A percentile compares a stretch with the other conserved stretches of the same genome.
Evolutionary conservation across 2,113 vertebrate species (phyloP).

Genomic region (Solea senegalensis): DNA sequence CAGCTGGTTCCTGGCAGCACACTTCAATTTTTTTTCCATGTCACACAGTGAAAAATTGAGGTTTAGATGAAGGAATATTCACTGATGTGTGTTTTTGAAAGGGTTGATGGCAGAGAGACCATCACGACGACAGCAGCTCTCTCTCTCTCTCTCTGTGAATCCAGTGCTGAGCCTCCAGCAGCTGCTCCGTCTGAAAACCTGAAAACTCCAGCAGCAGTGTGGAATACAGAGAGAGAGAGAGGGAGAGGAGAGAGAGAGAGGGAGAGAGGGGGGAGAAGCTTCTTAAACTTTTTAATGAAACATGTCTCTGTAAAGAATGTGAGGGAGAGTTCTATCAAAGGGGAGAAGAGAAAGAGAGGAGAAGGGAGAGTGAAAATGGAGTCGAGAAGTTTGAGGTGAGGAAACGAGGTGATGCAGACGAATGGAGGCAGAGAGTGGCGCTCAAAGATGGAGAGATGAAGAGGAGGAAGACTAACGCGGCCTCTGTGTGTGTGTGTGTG

Average conservation of each 20-base stretch:
- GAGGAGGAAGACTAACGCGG: conserved; percentile 45
- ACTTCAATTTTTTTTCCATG: neutral
- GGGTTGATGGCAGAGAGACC: conserved; percentile 51
- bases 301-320: conserved; percentile 23
- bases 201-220: conserved; percentile 35
- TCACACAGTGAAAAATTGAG: neutral
- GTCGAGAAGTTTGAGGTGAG: conserved; percentile 36
- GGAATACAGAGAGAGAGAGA: conserved; percentile 9
- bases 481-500: conserved; percentile 63
- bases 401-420: conserved; percentile 37
- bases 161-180: conserved; percentile 44
- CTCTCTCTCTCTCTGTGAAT: conserved; percentile 41
- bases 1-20: neutral
- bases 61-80: conserved; percentile 26
- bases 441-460: conserved; percentile 49
- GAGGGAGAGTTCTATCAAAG: neutral
- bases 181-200: conserved; percentile 70
- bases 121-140: conserved; percentile 24
- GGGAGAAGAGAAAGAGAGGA: conserved; percentile 5
- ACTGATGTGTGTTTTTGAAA: conserved; percentile 32
- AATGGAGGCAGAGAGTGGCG: conserved; percentile 25
- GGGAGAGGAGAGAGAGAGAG: neutral
- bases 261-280: conserved; percentile 8
- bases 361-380: conserved; percentile 20
- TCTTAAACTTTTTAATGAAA: conserved; percentile 57